phyloP scores from a whole-genome alignment of 2,113 vertebrate species.

The Typhlomys cinereus region DNA sequence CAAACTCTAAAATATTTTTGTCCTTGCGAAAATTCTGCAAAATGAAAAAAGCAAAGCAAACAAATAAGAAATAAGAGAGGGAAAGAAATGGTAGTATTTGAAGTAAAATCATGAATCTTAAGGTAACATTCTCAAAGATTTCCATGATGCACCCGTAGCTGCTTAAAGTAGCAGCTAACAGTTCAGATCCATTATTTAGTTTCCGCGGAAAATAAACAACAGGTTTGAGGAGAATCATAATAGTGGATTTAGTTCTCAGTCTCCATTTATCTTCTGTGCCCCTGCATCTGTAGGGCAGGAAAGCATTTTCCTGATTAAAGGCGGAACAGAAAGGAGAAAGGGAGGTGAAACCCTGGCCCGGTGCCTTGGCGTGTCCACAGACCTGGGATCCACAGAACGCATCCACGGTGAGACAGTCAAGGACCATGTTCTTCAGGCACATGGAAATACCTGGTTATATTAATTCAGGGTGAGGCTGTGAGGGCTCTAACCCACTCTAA shows the following conservation, averaged over 20 bases:
- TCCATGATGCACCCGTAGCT: constrained; percentile 67
- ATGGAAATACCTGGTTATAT: background rate
- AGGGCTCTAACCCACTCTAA: background rate
- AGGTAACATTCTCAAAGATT: constrained; percentile 65
- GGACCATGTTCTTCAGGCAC: background rate
- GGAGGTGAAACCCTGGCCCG: background rate
- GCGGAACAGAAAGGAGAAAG: background rate
- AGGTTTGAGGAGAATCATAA: constrained; percentile 64
- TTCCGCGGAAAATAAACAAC: constrained; percentile 74
- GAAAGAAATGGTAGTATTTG: constrained; percentile 53
- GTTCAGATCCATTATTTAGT: constrained; percentile 78
- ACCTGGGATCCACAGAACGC: background rate
- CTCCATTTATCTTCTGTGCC: constrained; percentile 54
- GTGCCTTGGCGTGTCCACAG: rapidly evolving
- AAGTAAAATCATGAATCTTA: constrained; percentile 65
- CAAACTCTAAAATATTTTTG: background rate
- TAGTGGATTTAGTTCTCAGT: constrained; percentile 55
- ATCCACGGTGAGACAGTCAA: rapidly evolving
- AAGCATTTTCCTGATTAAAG: constrained; percentile 53
- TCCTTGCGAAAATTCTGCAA: background rate
- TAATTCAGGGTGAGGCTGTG: background rate
- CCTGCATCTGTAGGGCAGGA: constrained; percentile 61
- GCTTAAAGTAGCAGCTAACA: constrained; percentile 75
- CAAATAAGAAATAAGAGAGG: background rate
- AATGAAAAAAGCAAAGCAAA: background rate